Conservation (phyloP, 2,888 invertebrate species). For the Melipona beecheii region DNA sequence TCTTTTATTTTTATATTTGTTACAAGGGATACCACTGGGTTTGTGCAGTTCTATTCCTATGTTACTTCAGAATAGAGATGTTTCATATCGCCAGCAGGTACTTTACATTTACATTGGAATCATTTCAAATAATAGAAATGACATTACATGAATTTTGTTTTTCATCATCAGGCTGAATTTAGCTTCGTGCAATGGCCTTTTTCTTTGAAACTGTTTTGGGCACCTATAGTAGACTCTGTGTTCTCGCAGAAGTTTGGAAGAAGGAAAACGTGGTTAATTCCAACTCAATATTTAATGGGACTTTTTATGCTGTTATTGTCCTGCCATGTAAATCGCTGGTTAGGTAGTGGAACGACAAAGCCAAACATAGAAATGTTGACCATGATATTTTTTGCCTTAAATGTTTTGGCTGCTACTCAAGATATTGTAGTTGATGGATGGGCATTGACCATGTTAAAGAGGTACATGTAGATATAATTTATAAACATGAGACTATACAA, state of each 20-base stretch:
- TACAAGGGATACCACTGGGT: slow-evolving; percentile 98
- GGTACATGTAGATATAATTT: slow-evolving; percentile 84
- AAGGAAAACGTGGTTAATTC: slow-evolving; percentile 97
- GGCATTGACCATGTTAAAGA: slow-evolving; percentile 99
- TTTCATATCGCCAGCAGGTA: slow-evolving; percentile 97
- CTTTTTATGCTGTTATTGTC: slow-evolving; percentile 95
- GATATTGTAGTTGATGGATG: slow-evolving; percentile 99
- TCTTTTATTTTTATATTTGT: slow-evolving; percentile 95
- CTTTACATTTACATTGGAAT: slow-evolving; percentile 20
- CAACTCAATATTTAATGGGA: slow-evolving; percentile 96
- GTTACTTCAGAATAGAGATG: slow-evolving; percentile 95
- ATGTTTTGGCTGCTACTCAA: slow-evolving; percentile 99
- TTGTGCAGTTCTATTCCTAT: slow-evolving; percentile 97
- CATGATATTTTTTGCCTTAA: slow-evolving; percentile 93
- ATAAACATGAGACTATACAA: not conserved
- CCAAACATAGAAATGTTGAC: slow-evolving; percentile 93
- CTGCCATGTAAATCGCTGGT: slow-evolving; percentile 89
- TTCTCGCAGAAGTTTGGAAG: slow-evolving; percentile 94
- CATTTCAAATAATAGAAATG: not conserved
- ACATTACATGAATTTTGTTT: not conserved
- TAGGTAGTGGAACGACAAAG: slow-evolving; percentile 87
- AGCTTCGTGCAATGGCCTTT: slow-evolving; percentile 98
- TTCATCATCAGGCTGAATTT: slow-evolving; percentile 89
- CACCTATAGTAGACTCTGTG: slow-evolving; percentile 97
- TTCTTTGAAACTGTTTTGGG: slow-evolving; percentile 97